A percentile compares a stretch with the other conserved stretches of the same genome.
Conservation (phyloP, 2,797 vertebrate genomes). For the Cygnus olor region DNA sequence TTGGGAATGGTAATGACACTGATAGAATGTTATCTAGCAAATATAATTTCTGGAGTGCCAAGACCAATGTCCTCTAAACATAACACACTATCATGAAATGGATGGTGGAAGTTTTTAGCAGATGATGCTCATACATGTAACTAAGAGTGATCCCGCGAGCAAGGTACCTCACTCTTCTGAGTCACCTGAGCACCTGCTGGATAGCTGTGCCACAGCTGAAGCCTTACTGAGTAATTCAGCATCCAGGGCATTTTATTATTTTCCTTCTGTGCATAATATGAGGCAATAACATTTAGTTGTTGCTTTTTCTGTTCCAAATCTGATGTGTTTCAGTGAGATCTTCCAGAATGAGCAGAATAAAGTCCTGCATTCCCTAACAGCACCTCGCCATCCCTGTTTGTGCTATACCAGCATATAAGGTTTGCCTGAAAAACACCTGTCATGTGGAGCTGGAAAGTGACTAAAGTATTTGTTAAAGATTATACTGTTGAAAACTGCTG, state of each 20-base stretch:
- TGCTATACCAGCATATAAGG: not conserved
- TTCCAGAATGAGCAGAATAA: not conserved
- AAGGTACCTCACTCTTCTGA: not conserved
- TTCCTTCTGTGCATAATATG: not conserved
- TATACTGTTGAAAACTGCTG: not conserved
- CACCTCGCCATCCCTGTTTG: not conserved
- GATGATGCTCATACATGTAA: not conserved
- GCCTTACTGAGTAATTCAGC: not conserved
- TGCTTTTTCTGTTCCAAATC: not conserved
- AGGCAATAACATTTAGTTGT: not conserved
- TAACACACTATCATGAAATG: not conserved
- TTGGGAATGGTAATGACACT: not conserved
- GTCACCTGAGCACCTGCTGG: not conserved
- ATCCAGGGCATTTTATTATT: not conserved
- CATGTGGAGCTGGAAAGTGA: not conserved
- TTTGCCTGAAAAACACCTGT: not conserved
- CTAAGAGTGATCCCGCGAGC: accelerated
- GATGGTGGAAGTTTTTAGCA: not conserved
- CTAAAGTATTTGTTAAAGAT: not conserved
- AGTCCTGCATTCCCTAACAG: not conserved
- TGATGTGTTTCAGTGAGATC: not conserved
- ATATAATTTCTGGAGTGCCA: not conserved
- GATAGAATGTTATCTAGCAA: not conserved
- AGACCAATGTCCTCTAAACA: not conserved
- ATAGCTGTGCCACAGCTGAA: not conserved